Base-by-base conservation (phyloP, 2,797 vertebrate species). In the Chaunax sp. region DNA sequence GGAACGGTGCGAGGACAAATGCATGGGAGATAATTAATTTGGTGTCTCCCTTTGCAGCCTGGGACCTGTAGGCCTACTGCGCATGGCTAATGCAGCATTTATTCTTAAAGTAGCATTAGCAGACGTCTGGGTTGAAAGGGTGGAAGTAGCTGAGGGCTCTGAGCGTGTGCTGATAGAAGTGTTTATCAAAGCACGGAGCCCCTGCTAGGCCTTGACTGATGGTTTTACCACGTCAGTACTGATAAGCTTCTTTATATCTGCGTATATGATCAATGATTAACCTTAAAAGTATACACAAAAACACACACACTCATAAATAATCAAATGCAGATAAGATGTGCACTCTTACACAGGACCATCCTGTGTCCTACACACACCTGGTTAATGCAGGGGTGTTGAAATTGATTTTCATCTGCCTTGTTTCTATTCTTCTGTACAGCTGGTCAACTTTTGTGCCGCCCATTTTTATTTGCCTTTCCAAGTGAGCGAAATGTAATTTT, bases 1-100 rank as follows among this genome's bases (percentile, higher is more conserved):
- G 83, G 85, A 88, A 79, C 87, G 37, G 71, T 53, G 56, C 23
- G 83, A 90, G 88, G 87, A 89, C 85, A 87, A 92, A 91, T 81
- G 86, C 84, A 56, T 60, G 72, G 83, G 72, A 92, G 89, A 88
- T 94, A 91, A 92, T 93, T 93, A 92, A 92, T 94, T 91, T 87
- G 80, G 87, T 84, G 88, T 88, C 87, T 82, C 77, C 30, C 88
- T 35, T 73, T 79, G 87, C 79, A 76, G 80, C 80, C 82, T 61
- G 72, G 83, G 84, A 86, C 81, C 81, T 83, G 77, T 67, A 79
- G 87, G 74, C 81, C 77, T 72, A 75, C 77, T 62, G 80, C 74
- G 87, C 69, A 54, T 66, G 69, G 85, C 76, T 89, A 86, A 90
- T 81, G 77, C 51, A 20, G 66, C 65, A 54, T 87, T 86, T 85